Evolutionary conservation across 1,140 invertebrate species (phyloP).

Genomic region (Zaprionus kolodkinae): DNA sequence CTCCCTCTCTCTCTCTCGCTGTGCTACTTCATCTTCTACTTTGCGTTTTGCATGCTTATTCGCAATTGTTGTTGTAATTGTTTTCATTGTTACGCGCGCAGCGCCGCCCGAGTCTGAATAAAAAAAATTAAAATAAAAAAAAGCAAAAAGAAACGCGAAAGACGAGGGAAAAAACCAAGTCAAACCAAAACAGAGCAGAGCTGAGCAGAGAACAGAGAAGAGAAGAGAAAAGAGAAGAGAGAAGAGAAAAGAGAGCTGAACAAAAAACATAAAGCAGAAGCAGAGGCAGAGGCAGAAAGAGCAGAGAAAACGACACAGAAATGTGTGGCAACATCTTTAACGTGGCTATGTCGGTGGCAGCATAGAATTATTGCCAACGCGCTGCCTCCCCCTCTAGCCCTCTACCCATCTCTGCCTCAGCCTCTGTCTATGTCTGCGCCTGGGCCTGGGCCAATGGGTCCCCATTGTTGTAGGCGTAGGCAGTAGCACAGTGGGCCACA

Average conservation of each 20-base stretch:
- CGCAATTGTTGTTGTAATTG: conserved; percentile 83
- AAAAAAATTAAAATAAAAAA: neutral
- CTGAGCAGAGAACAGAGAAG: too few relatives aligned
- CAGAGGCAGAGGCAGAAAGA: conserved; percentile 14
- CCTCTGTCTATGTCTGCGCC: conserved; percentile 21
- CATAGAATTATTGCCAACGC: conserved; percentile 76
- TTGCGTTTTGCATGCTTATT: conserved; percentile 83
- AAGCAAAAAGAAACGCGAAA: conserved; percentile 21
- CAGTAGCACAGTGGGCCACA: conserved; percentile 16
- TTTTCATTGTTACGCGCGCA: conserved; percentile 72
- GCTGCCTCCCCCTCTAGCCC: neutral
- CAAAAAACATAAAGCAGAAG: conserved; percentile 11
- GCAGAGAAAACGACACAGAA: conserved; percentile 66
- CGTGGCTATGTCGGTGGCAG: conserved; percentile 72
- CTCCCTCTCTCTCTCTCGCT: conserved; percentile 11
- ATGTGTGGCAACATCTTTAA: conserved; percentile 82
- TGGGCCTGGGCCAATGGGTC: conserved; percentile 16
- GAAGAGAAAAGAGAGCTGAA: neutral
- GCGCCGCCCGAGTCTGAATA: conserved; percentile 15
- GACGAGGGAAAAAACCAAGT: conserved; percentile 19
- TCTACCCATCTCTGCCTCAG: neutral
- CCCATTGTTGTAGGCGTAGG: conserved; percentile 75
- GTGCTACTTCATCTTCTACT: conserved; percentile 80
- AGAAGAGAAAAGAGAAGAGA: neutral
- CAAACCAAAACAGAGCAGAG: conserved; percentile 6